These are phyloP conservation scores for Peromyscus californicus DNA, from an alignment of 2,113 vertebrate species.

Conservation along the genomic window DNA sequence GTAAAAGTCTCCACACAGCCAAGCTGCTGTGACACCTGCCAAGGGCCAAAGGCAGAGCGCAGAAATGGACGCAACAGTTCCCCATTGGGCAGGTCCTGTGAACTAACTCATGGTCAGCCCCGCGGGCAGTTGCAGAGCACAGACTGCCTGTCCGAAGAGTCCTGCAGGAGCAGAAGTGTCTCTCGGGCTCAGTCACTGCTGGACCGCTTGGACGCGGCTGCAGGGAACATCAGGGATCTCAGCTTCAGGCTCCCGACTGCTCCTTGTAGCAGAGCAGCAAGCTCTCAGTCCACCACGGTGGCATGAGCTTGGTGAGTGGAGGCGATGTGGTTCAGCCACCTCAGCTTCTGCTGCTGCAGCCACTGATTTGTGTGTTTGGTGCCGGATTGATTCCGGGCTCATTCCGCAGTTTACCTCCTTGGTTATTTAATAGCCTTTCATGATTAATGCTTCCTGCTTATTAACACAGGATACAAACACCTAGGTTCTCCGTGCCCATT, in stretches of 20 bases:
- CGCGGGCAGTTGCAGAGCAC: not conserved
- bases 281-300: not conserved
- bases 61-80: not conserved
- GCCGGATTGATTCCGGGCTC: not conserved
- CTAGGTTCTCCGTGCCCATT: not conserved
- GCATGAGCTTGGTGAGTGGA: not conserved
- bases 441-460: not conserved
- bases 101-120: not conserved
- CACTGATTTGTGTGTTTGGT: not conserved
- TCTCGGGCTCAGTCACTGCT: not conserved
- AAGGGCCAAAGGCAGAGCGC: not conserved
- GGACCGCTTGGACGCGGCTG: not conserved
- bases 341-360: not conserved
- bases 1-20: not conserved
- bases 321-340: not conserved
- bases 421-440: not conserved
- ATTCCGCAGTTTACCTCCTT: not conserved
- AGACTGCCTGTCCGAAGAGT: not conserved
- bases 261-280: not conserved
- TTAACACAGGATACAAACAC: not conserved
- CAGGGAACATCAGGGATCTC: not conserved
- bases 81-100: too few species aligned
- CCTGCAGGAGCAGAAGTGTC: not conserved
- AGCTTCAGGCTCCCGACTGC: too few species aligned
- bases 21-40: not conserved